Conservation (phyloP, 2,888 invertebrate genomes). For the Amphimallon solstitiale region DNA sequence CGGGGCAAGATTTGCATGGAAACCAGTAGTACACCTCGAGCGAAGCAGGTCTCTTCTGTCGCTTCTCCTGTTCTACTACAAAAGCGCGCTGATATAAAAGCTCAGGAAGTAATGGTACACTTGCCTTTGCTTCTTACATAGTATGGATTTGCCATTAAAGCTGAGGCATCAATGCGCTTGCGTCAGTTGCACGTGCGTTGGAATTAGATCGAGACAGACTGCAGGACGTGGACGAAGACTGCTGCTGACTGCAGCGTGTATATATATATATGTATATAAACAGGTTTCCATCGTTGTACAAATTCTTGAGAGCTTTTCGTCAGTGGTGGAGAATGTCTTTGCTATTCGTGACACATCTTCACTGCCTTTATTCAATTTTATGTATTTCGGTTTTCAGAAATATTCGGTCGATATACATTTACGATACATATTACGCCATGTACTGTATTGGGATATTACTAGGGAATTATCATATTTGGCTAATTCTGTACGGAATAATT, state of each 20-base stretch:
- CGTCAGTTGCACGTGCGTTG: slow-evolving; percentile 40
- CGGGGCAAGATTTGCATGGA: slow-evolving; percentile 9
- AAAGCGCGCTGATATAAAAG: neutral
- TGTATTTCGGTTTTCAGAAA: no score
- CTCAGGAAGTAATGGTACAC: slow-evolving; percentile 25
- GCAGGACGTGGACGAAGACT: slow-evolving; percentile 22
- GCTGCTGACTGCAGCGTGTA: no score
- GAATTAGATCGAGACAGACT: slow-evolving; percentile 34
- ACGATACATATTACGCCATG: no score
- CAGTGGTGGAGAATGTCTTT: no score
- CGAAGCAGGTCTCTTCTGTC: neutral
- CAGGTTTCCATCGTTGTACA: neutral
- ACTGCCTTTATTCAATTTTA: no score
- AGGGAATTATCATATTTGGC: no score
- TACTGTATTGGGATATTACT: no score
- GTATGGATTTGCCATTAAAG: slow-evolving; percentile 46
- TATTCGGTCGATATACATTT: no score
- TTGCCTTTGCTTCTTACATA: slow-evolving; percentile 27
- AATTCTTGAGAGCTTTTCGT: no score
- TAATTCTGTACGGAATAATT: no score
- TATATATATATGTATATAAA: slow-evolving; percentile 7
- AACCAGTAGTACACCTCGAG: slow-evolving; percentile 16
- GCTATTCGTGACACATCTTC: no score
- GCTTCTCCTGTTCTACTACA: slow-evolving; percentile 2
- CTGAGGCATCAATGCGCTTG: slow-evolving; percentile 29